Evolutionary conservation across 1,140 invertebrate species (phyloP).

Genomic region (Mamestra configurata): DNA sequence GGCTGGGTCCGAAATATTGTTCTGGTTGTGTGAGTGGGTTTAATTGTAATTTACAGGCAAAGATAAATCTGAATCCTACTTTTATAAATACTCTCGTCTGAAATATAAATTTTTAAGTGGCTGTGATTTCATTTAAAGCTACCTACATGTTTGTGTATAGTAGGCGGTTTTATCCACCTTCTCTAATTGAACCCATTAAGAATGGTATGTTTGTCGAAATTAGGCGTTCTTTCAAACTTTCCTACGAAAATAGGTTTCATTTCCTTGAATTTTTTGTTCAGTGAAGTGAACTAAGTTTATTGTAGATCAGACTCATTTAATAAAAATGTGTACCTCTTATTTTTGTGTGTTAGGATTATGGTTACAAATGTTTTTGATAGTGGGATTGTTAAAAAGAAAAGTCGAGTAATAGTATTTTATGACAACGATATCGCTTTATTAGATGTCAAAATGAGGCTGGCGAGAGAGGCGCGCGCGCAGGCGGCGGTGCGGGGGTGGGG

Average conservation of each 20-base stretch:
- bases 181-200: too few species aligned
- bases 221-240: background rate
- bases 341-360: background rate
- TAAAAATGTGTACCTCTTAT: background rate
- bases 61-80: too few species aligned
- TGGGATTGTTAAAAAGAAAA: constrained; percentile 63
- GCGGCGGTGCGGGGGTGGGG: constrained; percentile 74
- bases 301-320: background rate
- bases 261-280: background rate
- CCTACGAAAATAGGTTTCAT: background rate
- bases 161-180: too few species aligned
- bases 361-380: background rate
- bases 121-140: too few species aligned
- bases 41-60: too few species aligned
- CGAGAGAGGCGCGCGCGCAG: constrained; percentile 64
- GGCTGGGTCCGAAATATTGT: too few species aligned
- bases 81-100: too few species aligned
- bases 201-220: background rate
- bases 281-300: background rate
- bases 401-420: constrained; percentile 78
- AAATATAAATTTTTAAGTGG: too few species aligned
- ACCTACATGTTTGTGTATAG: too few species aligned
- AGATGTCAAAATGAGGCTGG: constrained; percentile 70
- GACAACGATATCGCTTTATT: constrained; percentile 88
- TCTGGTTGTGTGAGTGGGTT: too few species aligned